phyloP scores from a whole-genome alignment of 2,113 vertebrate genomes.

The Emydocephalus ijimae region DNA sequence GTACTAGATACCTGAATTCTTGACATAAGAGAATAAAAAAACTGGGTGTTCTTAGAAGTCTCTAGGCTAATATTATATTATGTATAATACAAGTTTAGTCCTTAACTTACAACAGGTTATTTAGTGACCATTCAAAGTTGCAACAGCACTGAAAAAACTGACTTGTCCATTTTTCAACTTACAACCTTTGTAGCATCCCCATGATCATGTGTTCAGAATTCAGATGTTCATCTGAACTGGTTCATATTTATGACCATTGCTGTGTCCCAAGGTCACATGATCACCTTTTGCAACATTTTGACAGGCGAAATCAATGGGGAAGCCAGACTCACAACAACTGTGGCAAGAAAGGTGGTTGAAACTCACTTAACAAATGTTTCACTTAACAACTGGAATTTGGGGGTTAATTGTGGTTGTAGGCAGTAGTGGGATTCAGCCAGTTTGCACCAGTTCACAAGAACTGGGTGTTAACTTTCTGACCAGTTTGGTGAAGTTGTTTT shows the following conservation, averaged over 20 bases:
- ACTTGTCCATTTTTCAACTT: not conserved
- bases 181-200: not conserved
- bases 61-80: constrained; percentile 15
- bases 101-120: not conserved
- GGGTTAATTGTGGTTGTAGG: not conserved
- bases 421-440: too few species aligned
- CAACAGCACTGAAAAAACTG: not conserved
- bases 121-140: not conserved
- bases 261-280: not conserved
- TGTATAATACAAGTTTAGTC: not conserved
- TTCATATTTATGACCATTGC: not conserved
- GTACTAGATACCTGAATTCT: not conserved
- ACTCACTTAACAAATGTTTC: not conserved
- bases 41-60: constrained; percentile 18
- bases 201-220: not conserved
- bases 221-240: not conserved
- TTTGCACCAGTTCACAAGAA: too few species aligned
- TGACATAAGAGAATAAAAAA: not conserved
- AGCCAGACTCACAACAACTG: not conserved
- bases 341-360: too few species aligned
- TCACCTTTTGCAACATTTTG: not conserved
- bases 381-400: not conserved
- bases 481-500: too few species aligned
- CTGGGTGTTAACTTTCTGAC: too few species aligned
- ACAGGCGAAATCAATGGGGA: not conserved